These are phyloP conservation scores for Mallotus villosus DNA, from an alignment of 2,797 vertebrate species.

Conservation along the genomic window DNA sequence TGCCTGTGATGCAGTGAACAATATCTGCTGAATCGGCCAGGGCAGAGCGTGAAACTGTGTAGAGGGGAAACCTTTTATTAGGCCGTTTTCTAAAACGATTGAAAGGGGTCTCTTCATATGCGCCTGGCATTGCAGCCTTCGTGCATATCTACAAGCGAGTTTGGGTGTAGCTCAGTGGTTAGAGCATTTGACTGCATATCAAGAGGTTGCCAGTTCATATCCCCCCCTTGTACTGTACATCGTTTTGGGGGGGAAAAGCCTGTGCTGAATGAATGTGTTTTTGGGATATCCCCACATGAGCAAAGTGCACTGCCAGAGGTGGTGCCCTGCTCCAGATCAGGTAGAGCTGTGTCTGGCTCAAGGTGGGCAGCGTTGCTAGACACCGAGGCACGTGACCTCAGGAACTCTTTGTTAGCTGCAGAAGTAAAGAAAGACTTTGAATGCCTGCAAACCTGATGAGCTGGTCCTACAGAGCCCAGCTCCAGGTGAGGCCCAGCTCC, in stretches of 20 bases:
- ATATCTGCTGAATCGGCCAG: conserved; percentile 46
- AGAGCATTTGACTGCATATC: too few relatives aligned
- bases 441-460: too few relatives aligned
- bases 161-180: neutral
- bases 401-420: too few relatives aligned
- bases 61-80: too few relatives aligned
- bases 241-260: neutral
- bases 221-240: neutral
- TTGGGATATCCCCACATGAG: neutral
- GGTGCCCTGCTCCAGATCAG: neutral
- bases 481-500: too few relatives aligned
- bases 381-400: too few relatives aligned
- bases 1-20: conserved; percentile 49
- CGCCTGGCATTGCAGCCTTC: neutral
- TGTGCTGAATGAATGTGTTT: neutral
- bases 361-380: too few relatives aligned
- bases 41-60: neutral
- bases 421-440: too few relatives aligned
- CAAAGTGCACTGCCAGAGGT: too few relatives aligned
- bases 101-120: conserved; percentile 4
- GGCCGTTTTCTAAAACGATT: too few relatives aligned
- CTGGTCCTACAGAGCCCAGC: too few relatives aligned
- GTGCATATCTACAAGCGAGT: too few relatives aligned
- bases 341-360: neutral
- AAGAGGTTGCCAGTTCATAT: neutral